Evolutionary conservation across 2,113 vertebrate species (phyloP).

Genomic region (Plectropomus leopardus): DNA sequence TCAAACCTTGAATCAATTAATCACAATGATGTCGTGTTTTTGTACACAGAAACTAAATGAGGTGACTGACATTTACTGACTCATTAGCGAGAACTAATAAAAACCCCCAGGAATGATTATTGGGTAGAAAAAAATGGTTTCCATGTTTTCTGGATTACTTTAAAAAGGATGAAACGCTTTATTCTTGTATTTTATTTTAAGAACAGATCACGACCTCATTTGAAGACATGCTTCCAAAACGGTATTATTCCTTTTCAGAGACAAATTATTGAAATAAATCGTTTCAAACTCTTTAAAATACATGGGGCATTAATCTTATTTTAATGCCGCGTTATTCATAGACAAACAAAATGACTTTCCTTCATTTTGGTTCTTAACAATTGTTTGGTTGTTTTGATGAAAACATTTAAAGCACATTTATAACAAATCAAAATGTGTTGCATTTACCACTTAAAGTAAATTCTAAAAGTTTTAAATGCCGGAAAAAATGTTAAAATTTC

Average conservation of each 20-base stretch:
- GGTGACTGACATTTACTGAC: constrained; percentile 69
- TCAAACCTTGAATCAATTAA: constrained; percentile 46
- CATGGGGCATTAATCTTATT: background rate
- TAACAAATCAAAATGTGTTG: background rate
- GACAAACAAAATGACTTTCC: background rate
- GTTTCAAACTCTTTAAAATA: background rate
- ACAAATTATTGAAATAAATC: background rate
- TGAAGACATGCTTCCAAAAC: constrained; percentile 3
- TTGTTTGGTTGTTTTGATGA: background rate
- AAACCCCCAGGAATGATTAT: constrained; percentile 49
- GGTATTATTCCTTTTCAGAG: background rate
- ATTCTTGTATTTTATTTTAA: background rate
- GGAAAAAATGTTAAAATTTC: background rate
- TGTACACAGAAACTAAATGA: constrained; percentile 55
- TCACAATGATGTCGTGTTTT: constrained; percentile 49
- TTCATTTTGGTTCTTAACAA: background rate
- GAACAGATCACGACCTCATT: background rate
- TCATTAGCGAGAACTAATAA: constrained; percentile 65
- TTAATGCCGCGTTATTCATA: background rate
- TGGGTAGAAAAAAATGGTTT: constrained; percentile 45
- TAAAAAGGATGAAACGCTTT: constrained; percentile 16
- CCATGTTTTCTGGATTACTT: constrained; percentile 28
- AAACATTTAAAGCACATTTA: background rate
- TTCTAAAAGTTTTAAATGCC: background rate
- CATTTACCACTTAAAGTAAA: background rate